Evolutionary conservation across 2,888 invertebrate species (phyloP), one percentile per base, ranked within the genome.

Genomic region (Alviniconcha strummeri): DNA sequence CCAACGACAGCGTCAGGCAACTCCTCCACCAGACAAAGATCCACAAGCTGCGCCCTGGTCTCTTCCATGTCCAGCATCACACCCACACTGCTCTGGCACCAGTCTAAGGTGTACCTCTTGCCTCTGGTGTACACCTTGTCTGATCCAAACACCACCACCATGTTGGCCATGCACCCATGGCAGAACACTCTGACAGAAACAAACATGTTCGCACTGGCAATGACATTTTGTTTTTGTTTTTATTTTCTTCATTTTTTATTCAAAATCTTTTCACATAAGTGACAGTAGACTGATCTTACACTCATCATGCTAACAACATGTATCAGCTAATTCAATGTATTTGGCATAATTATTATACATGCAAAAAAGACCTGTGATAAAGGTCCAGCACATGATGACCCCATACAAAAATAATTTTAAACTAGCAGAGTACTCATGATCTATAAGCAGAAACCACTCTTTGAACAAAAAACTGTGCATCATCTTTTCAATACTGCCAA

Each of bases 1-100:
- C 86, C 87, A n/a, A 84, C 67, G 11, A 87, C 82, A n/a, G 88
- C 88, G 52, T 78, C 81, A 36, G 83, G 69, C n/a, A 87, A 54
- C 13, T 82, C 84, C 17, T 69, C 67, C 15, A 89, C 83, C 8
- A 19, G 17, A 17, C 76, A 52, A 36, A 89, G 78, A 15, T 83
- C 84, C 13, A 81, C 69, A 8, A 89, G 77, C 64, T 82, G 75
- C 11, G 85, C 82, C 15, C 80, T 54, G 69, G 79, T 69, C 17
- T 71, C 60, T 11, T 85, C 87, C 74, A 89, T 79, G 64, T 80
- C 77, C 17, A 15, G 17, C 74, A 79, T 81, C 36, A 72, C 76
- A 72, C 83, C 82, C 6, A 81, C 74, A 69, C 69, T 77, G 36
- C 80, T 71, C 57, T n/a, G 64, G 2, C 17, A 76, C 6, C 54